These are phyloP conservation scores for Laothoe populi DNA, from an alignment of 2,888 invertebrate genomes.

Conservation along the genomic window DNA sequence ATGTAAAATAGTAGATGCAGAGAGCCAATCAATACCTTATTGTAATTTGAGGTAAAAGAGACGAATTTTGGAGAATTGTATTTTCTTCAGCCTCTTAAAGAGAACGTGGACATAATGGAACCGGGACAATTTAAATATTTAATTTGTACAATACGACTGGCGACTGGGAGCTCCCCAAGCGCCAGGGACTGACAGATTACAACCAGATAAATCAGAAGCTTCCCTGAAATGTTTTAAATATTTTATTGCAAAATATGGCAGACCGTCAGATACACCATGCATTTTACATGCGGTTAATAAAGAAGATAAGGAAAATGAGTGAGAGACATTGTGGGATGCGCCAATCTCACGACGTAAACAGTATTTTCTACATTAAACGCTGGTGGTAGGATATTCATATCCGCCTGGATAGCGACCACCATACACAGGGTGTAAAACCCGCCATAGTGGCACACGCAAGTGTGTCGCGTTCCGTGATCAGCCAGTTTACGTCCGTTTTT, in stretches of 20 bases:
- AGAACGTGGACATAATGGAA: slow-evolving; percentile 25
- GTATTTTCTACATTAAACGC: too few relatives aligned
- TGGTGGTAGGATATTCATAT: too few relatives aligned
- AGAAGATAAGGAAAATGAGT: too few relatives aligned
- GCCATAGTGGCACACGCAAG: too few relatives aligned
- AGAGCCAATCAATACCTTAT: slow-evolving; percentile 21
- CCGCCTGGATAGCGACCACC: too few relatives aligned
- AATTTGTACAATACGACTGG: slow-evolving; percentile 25
- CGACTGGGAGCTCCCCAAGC: slow-evolving; percentile 14
- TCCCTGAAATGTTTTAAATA: slow-evolving; percentile 7
- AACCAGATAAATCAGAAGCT: slow-evolving; percentile 9
- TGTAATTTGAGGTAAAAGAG: slow-evolving; percentile 19
- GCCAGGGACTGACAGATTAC: slow-evolving; percentile 13
- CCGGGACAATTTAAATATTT: slow-evolving; percentile 28
- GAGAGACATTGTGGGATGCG: too few relatives aligned
- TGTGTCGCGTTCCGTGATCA: too few relatives aligned
- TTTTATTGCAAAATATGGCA: background rate
- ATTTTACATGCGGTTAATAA: background rate
- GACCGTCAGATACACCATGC: background rate
- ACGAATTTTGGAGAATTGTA: slow-evolving; percentile 18
- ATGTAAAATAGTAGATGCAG: slow-evolving; percentile 13
- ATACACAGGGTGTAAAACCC: too few relatives aligned
- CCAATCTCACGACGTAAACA: too few relatives aligned
- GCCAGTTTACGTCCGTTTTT: too few relatives aligned
- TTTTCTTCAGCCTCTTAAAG: slow-evolving; percentile 23